Conservation (phyloP, 2,797 vertebrate genomes). For the Tadarida brasiliensis region DNA sequence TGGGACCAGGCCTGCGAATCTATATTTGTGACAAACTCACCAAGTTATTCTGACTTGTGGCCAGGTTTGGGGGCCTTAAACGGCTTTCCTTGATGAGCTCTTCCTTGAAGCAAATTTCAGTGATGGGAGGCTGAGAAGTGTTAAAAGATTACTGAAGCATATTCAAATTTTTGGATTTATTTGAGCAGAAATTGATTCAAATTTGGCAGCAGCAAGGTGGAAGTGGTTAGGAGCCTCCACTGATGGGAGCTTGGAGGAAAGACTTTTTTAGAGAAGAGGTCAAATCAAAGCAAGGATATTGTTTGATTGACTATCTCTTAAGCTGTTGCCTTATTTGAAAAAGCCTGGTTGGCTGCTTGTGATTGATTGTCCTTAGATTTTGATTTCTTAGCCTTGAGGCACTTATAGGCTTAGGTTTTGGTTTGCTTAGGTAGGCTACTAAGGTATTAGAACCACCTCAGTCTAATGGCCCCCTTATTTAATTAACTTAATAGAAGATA, state of each 20-base stretch:
- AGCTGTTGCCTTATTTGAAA: neutral
- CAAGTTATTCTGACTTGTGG: neutral
- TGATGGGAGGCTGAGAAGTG: neutral
- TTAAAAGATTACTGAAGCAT: neutral
- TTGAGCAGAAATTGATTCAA: neutral
- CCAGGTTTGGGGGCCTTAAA: neutral
- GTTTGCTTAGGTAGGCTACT: too few relatives aligned
- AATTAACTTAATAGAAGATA: neutral
- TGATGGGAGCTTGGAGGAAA: neutral
- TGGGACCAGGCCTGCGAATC: neutral
- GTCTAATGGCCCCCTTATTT: neutral
- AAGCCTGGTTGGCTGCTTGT: neutral
- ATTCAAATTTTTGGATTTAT: neutral
- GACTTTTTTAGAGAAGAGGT: neutral
- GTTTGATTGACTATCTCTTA: neutral
- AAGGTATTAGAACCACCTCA: neutral
- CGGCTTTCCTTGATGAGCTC: neutral
- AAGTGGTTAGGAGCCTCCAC: neutral
- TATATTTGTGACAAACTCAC: neutral
- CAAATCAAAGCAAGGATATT: neutral
- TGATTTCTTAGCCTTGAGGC: too few relatives aligned
- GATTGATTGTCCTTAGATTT: neutral
- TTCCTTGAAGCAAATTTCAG: constrained; percentile 32
- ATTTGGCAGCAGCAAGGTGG: neutral
- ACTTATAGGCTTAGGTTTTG: too few relatives aligned